phyloP scores from a whole-genome alignment of 2,113 vertebrate genomes.

The Tetraodon nigroviridis region DNA sequence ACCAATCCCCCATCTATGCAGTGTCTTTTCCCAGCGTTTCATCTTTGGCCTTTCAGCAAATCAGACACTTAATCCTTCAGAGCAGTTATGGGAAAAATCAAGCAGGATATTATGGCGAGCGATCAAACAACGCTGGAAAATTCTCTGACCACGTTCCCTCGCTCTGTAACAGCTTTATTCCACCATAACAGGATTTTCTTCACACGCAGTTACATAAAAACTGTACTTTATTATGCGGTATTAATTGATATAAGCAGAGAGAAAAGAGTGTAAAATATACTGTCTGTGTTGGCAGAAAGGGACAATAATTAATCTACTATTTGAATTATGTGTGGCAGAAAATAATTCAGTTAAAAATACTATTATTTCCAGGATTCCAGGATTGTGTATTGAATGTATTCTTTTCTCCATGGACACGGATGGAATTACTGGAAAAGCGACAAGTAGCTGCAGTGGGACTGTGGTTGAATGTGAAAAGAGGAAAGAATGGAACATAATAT shows the following conservation, averaged over 20 bases:
- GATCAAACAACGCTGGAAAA: constrained; percentile 46
- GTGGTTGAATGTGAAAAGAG: constrained; percentile 2
- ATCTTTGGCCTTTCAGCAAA: constrained; percentile 46
- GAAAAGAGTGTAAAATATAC: constrained; percentile 38
- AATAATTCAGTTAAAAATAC: constrained; percentile 47
- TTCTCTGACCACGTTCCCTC: constrained; percentile 39
- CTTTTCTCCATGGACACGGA: constrained; percentile 6
- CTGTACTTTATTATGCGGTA: constrained; percentile 59
- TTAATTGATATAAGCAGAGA: constrained; percentile 59
- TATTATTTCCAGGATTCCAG: constrained; percentile 32
- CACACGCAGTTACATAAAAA: constrained; percentile 54
- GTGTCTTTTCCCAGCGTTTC: constrained; percentile 37
- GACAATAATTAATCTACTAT: constrained; percentile 63
- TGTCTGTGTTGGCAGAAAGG: constrained; percentile 36
- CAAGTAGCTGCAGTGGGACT: constrained; percentile 2
- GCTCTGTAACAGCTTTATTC: constrained; percentile 56
- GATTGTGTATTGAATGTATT: constrained; percentile 32
- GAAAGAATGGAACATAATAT: constrained; percentile 4
- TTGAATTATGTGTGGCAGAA: constrained; percentile 55
- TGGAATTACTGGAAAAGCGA: background rate
- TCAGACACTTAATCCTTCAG: constrained; percentile 50
- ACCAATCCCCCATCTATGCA: constrained; percentile 29
- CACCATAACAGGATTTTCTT: constrained; percentile 67
- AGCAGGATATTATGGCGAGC: constrained; percentile 46
- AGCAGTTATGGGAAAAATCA: constrained; percentile 41